These are phyloP conservation scores for Sarcophilus harrisii DNA, from an alignment of 2,797 vertebrate genomes.

Conservation along the genomic window DNA sequence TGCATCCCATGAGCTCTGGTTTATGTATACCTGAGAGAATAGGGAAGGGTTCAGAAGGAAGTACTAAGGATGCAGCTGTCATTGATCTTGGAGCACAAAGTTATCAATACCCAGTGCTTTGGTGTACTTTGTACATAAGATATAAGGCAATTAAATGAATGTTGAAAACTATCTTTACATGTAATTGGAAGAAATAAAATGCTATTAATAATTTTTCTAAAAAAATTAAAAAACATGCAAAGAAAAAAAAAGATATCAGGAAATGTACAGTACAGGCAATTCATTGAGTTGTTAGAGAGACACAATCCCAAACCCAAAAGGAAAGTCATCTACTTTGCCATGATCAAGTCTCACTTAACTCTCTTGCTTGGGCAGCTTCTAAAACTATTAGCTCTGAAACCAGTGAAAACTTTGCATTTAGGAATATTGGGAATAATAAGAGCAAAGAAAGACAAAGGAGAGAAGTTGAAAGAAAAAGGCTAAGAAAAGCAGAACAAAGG, in stretches of 20 bases:
- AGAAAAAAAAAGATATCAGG: neutral
- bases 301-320: neutral
- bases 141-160: neutral
- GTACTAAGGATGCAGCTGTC: neutral
- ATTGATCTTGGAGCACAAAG: neutral
- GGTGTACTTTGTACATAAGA: neutral
- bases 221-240: no score
- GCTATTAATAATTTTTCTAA: no score
- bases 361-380: neutral
- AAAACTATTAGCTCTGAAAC: neutral
- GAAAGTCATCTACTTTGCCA: neutral
- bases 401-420: neutral
- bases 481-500: neutral
- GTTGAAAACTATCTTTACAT: no score
- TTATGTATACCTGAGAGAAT: neutral
- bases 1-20: neutral
- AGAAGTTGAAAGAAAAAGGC: neutral
- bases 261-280: neutral
- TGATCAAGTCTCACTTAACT: neutral
- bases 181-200: no score
- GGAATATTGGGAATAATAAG: neutral
- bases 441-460: neutral
- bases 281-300: neutral
- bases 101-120: neutral
- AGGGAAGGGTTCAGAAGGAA: neutral